Percentiles rank a stretch among this genome's conserved stretches.
These are phyloP conservation scores for Furcula furcula DNA, from an alignment of 2,888 invertebrate species.

Conservation along the genomic window DNA sequence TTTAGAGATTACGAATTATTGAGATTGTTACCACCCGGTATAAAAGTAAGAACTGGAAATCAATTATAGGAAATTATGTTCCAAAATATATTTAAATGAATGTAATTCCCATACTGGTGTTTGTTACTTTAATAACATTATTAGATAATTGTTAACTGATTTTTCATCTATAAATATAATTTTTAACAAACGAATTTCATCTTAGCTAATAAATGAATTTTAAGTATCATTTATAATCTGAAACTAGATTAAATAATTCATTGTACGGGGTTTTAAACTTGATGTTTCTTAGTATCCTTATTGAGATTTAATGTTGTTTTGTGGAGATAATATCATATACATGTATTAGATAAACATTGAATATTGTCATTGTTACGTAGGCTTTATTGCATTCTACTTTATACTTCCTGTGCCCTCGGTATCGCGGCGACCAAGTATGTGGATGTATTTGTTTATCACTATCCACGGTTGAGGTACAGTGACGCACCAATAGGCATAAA, in stretches of 20 bases:
- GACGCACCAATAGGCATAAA: conserved; percentile 51
- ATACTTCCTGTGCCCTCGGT: conserved; percentile 17
- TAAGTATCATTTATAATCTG: conserved; percentile 57
- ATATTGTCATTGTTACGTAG: conserved; percentile 55
- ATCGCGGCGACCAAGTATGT: conserved; percentile 18
- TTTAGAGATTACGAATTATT: conserved; percentile 72
- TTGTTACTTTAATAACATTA: conserved; percentile 64
- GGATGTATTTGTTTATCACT: conserved; percentile 34
- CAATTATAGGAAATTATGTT: conserved; percentile 52
- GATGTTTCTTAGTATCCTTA: conserved; percentile 69
- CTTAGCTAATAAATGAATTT: conserved; percentile 68
- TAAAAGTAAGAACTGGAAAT: conserved; percentile 56
- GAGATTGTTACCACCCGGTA: conserved; percentile 79
- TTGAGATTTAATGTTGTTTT: conserved; percentile 60
- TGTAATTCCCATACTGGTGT: conserved; percentile 60
- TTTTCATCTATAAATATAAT: conserved; percentile 57
- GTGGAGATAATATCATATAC: conserved; percentile 52
- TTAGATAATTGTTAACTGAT: conserved; percentile 66
- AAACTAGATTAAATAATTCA: conserved; percentile 56
- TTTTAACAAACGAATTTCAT: conserved; percentile 60
- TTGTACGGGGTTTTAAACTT: conserved; percentile 60
- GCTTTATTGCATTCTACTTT: conserved; percentile 52
- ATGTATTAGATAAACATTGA: conserved; percentile 40
- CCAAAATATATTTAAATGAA: conserved; percentile 44
- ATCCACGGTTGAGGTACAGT: conserved; percentile 41